Evolutionary conservation across 2,113 vertebrate genomes (phyloP), one percentile per base, ranked within the genome.

Genomic region (Ptilonorhynchus violaceus): DNA sequence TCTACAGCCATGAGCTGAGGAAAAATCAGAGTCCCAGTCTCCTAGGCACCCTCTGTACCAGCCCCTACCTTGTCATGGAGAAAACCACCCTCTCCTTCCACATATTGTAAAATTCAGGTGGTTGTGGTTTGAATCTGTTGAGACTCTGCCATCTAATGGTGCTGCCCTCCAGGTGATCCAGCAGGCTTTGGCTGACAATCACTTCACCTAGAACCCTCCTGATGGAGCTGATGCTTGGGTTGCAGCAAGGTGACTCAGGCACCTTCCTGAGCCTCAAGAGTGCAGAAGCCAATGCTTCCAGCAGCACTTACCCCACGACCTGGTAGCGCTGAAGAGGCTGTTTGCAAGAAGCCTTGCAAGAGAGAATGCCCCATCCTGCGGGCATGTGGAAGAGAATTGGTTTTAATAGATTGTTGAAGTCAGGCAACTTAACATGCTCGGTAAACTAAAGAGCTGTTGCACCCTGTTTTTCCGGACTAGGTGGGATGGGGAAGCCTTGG

Each of bases 101-200:
- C n/a, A 33, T 33, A 33, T 2, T 56, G 41, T 31, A 58, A 27
- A 81, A 49, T 49, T 49, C 8, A 5, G 3, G 33, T 39, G 46
- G 28, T 14, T 18, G 9, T 0, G 0, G 28, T 74, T 39, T 28
- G n/a, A 64, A 39, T 55, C n/a, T 47, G 4, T 4, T 22, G n/a
- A 56, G 28, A 56, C 28, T 14, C n/a, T 74, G 11, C n/a, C 15
- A 28, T 23, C 9, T 24, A 37, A 47, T 9, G 19, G 28, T 42
- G 16, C 35, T 56, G 30, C 23, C 8, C 7, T 39, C 50, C 24
- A 13, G 50, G 13, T n/a, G 42, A 56, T 41, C 28, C 23, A 3
- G 2, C 42, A 56, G 58, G 24, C 10, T 75, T 42, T 30, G 13
- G 6, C 8, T 39, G 30, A 41, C 41, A 75, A 13, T 9, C 18